Evolutionary conservation across 2,797 vertebrate species (phyloP), one percentile per base, ranked within the genome.

Genomic region (Kryptopterus vitreolus): DNA sequence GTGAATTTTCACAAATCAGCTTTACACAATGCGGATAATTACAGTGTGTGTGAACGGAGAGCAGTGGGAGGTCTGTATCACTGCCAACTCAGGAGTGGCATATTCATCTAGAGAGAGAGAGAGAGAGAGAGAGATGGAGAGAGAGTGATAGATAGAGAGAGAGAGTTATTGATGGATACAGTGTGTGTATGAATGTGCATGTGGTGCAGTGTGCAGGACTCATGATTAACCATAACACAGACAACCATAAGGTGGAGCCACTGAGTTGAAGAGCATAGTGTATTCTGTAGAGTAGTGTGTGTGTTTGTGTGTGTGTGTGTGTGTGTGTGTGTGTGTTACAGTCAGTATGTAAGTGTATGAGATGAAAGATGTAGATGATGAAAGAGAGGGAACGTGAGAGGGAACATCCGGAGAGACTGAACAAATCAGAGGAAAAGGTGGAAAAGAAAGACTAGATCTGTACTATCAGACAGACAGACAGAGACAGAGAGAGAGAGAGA

Each of bases 301-400:
- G 50, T 57, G 61, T 35, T 31, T 63, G 61, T 66, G 63, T 38
- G 62, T 65, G 31, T 63, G 61, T 35, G 61, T 38, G 31, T 65
- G 62, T 38, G 31, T 43, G n/a, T 50, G 16, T 70, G 24, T 70
- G 7, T 31, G 0, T 31, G 2, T 11, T 24, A 50, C 24, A 50
- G 66, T 70, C 46, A 70, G 15, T 16, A 70, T 52, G 29, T 70
- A 50, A 70, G 46, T 52, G 68, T 52, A 26, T 70, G 15, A 70
- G 68, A 18, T 70, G 68, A 52, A 50, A 70, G 68, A 70, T 70
- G 15, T 31, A 52, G 46, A 18, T 50, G 46, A 24, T 70, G 66
- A 29, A 46, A 70, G 38, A 70, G 43, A 20, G 43, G 18, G 66
- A 10, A 43, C 7, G 24, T 4, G 43, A 7, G 63, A 29, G 46